Conservation (phyloP, 2,113 vertebrate genomes). For the Beaufortia kweichowensis region DNA sequence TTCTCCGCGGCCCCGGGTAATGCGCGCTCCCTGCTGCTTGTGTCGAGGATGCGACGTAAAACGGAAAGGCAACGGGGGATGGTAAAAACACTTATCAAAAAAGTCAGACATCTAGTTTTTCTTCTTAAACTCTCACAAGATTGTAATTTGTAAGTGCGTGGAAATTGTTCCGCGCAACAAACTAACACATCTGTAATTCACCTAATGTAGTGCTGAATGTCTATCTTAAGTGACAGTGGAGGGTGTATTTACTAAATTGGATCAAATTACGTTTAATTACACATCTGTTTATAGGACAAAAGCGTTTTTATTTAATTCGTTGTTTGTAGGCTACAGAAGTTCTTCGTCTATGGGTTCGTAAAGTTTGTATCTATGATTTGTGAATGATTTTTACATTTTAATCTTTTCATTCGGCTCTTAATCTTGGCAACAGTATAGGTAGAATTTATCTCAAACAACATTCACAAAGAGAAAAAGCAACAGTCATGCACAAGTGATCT, state of each 20-base stretch:
- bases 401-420: no score
- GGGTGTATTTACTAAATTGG: constrained; percentile 24
- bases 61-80: constrained; percentile 26
- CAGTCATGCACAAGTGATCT: background rate
- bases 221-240: background rate
- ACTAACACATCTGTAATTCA: background rate
- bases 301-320: background rate
- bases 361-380: background rate
- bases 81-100: constrained; percentile 16
- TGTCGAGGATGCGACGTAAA: constrained; percentile 37
- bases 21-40: constrained; percentile 44
- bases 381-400: background rate
- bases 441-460: no score
- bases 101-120: constrained; percentile 8
- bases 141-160: constrained; percentile 14
- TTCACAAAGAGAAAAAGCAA: background rate
- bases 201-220: background rate
- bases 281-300: constrained; percentile 10
- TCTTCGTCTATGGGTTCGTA: no score
- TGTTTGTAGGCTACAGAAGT: no score
- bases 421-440: no score
- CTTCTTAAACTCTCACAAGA: constrained; percentile 2
- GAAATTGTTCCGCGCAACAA: background rate
- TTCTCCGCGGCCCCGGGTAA: constrained; percentile 14
- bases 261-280: constrained; percentile 22